Conservation (phyloP, 2,113 vertebrate genomes). For the Chaenocephalus aceratus region DNA sequence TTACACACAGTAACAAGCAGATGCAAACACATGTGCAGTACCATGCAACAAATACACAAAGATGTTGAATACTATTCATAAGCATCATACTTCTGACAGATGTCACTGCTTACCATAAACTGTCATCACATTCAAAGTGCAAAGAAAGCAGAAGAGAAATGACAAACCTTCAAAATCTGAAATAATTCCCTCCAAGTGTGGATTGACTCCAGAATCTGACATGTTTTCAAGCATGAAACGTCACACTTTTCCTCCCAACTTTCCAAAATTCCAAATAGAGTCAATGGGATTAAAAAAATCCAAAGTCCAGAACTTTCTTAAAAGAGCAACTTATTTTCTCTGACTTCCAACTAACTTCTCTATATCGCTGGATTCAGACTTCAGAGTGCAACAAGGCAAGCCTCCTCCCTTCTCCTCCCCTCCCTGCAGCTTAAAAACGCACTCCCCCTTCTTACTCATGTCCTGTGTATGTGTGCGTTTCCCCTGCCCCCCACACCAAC, state of each 20-base stretch:
- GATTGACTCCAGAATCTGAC: conserved; percentile 92
- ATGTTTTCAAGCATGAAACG: conserved; percentile 79
- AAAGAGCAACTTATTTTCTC: conserved; percentile 54
- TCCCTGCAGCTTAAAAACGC: conserved; percentile 57
- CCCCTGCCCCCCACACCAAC: conserved; percentile 59
- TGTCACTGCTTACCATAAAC: conserved; percentile 2
- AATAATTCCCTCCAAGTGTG: conserved; percentile 95
- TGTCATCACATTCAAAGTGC: background rate
- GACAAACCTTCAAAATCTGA: conserved; percentile 95
- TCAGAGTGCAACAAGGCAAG: conserved; percentile 55
- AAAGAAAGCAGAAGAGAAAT: conserved; percentile 36
- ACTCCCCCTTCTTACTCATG: conserved; percentile 58
- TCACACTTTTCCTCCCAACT: conserved; percentile 33
- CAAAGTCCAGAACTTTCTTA: conserved; percentile 56
- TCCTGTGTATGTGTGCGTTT: conserved; percentile 36
- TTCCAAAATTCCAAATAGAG: conserved; percentile 57
- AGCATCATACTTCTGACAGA: conserved; percentile 4
- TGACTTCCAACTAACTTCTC: conserved; percentile 52
- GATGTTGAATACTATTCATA: background rate
- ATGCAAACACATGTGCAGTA: background rate
- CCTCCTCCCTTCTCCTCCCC: conserved; percentile 74
- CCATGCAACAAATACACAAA: conserved; percentile 2
- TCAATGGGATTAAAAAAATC: conserved; percentile 25
- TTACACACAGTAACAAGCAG: conserved; percentile 11
- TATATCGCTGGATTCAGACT: conserved; percentile 54